Conservation (phyloP, 2,888 invertebrate genomes). For the Lottia scabra region DNA sequence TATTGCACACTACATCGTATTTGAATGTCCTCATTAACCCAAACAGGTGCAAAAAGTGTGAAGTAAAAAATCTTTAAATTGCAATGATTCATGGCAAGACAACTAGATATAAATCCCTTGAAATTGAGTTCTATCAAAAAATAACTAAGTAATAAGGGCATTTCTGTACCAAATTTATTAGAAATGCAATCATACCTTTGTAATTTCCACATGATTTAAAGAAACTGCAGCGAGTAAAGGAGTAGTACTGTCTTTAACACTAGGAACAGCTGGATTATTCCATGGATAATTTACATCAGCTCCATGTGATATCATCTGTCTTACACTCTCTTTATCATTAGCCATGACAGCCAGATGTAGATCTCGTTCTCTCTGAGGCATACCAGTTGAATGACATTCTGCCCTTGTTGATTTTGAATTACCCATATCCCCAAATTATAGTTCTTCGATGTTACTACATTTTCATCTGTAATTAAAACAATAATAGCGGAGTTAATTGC, state of each 20-base stretch:
- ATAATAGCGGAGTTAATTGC: no score
- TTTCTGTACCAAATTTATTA: no score
- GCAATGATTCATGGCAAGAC: no score
- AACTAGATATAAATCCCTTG: no score
- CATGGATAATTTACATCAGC: constrained; percentile 70
- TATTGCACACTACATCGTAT: no score
- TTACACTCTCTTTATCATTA: constrained; percentile 65
- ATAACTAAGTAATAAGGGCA: no score
- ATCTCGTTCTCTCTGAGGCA: constrained; percentile 67
- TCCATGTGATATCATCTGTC: constrained; percentile 57
- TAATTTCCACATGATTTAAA: constrained; percentile 68
- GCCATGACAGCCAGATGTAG: constrained; percentile 70
- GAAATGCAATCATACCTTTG: constrained; percentile 51
- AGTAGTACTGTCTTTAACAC: constrained; percentile 70
- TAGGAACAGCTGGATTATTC: constrained; percentile 68
- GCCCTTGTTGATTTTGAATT: constrained; percentile 62
- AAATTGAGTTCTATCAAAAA: no score
- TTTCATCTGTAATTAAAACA: no score
- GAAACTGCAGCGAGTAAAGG: constrained; percentile 70
- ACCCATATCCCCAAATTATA: constrained; percentile 49
- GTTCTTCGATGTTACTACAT: no score
- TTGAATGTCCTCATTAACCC: no score
- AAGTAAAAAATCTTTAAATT: no score
- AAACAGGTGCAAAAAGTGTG: no score
- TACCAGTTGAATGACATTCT: constrained; percentile 58